phyloP scores from a whole-genome alignment of 2,113 vertebrate species.

The Tonatia bakeri region DNA sequence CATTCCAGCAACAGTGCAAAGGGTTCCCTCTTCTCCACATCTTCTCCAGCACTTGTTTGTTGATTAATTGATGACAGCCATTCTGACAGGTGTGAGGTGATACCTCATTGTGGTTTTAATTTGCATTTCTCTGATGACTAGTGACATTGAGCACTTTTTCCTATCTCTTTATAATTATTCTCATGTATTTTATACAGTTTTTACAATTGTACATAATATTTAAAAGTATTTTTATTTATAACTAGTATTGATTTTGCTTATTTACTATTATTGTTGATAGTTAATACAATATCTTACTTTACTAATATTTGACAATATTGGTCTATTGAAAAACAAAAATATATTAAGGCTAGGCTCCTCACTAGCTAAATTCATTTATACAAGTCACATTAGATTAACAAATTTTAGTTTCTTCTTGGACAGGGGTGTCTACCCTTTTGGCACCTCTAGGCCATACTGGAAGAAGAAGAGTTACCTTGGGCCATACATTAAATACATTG shows the following conservation, averaged over 20 bases:
- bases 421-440: no score
- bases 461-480: no score
- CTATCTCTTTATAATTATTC: neutral
- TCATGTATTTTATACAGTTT: neutral
- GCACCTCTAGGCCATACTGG: no score
- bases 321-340: neutral
- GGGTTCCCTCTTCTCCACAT: no score
- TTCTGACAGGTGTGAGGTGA: no score
- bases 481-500: no score
- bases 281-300: neutral
- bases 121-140: no score
- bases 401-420: neutral
- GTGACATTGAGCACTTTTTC: neutral
- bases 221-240: neutral
- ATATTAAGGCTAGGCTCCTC: neutral
- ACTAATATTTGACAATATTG: neutral
- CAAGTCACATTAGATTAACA: neutral
- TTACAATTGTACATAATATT: neutral
- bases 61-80: no score
- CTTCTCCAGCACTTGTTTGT: no score
- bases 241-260: neutral
- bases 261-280: neutral
- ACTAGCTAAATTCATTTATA: neutral
- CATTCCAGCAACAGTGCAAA: no score
- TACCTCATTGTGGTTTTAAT: no score